These are phyloP conservation scores for Atrichornis clamosus DNA, from an alignment of 2,113 vertebrate species.

Conservation along the genomic window DNA sequence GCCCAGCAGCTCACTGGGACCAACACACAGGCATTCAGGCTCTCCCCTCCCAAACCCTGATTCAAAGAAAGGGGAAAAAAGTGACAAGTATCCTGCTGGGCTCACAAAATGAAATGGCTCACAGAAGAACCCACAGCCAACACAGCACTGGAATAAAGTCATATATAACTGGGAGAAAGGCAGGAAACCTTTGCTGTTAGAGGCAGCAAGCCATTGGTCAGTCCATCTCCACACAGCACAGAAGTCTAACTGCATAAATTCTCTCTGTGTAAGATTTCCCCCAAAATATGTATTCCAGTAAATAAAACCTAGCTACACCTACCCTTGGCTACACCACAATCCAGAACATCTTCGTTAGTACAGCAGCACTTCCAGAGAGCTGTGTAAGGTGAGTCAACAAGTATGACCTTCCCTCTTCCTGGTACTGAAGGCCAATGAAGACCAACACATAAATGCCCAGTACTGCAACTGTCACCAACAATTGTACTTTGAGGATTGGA, in stretches of 20 bases:
- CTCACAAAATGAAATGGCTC: not conserved
- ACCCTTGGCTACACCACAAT: not conserved
- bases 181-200: not conserved
- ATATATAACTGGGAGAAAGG: not conserved
- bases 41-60: not conserved
- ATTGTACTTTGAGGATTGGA: not conserved
- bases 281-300: not conserved
- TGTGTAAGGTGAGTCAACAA: not conserved
- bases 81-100: not conserved
- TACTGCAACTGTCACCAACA: not conserved
- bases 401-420: not conserved
- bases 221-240: not conserved
- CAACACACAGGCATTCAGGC: not conserved
- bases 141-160: not conserved
- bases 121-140: not conserved
- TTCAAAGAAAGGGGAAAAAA: not conserved
- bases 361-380: not conserved
- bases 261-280: not conserved
- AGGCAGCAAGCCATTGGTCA: not conserved
- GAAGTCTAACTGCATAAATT: not conserved
- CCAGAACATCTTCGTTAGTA: not conserved
- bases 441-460: not conserved
- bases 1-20: not conserved
- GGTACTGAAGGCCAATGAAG: not conserved
- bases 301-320: not conserved